Evolutionary conservation across 2,797 vertebrate genomes (phyloP), one percentile per base, ranked within the genome.

Genomic region (Hemibagrus guttatus): DNA sequence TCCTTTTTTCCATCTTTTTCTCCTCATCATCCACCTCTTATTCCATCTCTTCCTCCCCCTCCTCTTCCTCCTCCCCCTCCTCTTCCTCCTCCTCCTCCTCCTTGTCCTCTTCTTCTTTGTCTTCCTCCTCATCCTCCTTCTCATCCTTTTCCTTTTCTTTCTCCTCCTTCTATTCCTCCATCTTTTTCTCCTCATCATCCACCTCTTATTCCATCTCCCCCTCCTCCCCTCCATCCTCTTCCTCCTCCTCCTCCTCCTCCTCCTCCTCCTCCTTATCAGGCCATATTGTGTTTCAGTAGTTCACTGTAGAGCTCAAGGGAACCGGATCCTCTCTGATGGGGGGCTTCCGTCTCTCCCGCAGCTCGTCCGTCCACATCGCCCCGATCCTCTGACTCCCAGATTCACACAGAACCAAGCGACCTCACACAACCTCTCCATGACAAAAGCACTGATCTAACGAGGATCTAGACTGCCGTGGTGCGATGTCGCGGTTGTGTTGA

Each of bases 311-410:
- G 56, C 83, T 26, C 6, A 6, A 61, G 66, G 68, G 56, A 85
- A 87, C 76, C 68, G 31, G 87, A 87, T 85, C 83, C 78, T 35
- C 58, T 46, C 68, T 12, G 59, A 13, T 31, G 56, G 86, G 79
- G 64, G 54, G 52, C 61, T 68, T 81, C 56, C 42, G 16, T 31
- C 69, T 86, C 85, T 63, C 81, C 81, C 19, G 26, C 81, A 76
- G 78, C 69, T 54, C 76, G n/a, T 80, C 59, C 17, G n/a, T 86
- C 63, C 68, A 31, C 28, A 23, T 54, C n/a, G 2, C 17, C n/a
- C 23, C 81, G 14, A 79, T 52, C 54, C 81, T 23, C 68, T 8
- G 23, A 74, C 61, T 23, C 59, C 11, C 56, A 56, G 68, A 31
- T 71, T 69, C 84, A 26, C 14, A 76, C 6, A 8, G 11, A 75